Evolutionary conservation across 2,888 invertebrate species (phyloP), one percentile per base, ranked within the genome.

Genomic region (Campopleginae sp.): DNA sequence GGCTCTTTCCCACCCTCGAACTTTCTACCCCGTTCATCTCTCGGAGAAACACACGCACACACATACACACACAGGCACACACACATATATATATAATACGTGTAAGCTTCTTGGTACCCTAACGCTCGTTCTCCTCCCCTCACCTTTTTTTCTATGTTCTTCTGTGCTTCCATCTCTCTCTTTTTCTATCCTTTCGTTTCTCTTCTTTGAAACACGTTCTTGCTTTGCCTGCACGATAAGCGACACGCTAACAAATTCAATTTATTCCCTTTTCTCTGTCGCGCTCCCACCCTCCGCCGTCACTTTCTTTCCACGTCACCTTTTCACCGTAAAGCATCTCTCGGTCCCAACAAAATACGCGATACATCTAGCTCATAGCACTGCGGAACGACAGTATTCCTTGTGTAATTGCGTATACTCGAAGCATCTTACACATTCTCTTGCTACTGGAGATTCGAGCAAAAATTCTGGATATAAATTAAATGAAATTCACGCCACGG

Each of bases 211-310:
- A 80, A 85, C 82, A 82, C 85, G 81, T 87, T 83, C 81, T 88
- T 87, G 82, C 71, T 85, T 83, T 78, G 42, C 70, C 78, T 75
- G 54, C 65, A 70, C 78, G 85, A 85, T 85, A 85, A 85, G 85
- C 85, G 81, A 82, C 83, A 78, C 86, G 80, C 82, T 84, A 84
- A 86, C 87, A 85, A 82, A 85, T 86, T 86, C 84, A 86, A 85
- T 85, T 81, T 87, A 82, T 87, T 87, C 85, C 80, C 82, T 86
- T 83, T 79, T 80, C 82, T 78, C 80, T 84, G 81, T 79, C 78
- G 78, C 78, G 54, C 70, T 33, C n/a, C 63, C 48, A 4, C 61
- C n/a, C 14, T n/a, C 63, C 33, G 5, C 61, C 38, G 7, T n/a
- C n/a, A 27, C 54, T 31, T 48, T 84, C 65, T 58, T 79, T 81